These are phyloP conservation scores for Philantomba maxwellii DNA, from an alignment of 2,113 vertebrate species.

Conservation along the genomic window DNA sequence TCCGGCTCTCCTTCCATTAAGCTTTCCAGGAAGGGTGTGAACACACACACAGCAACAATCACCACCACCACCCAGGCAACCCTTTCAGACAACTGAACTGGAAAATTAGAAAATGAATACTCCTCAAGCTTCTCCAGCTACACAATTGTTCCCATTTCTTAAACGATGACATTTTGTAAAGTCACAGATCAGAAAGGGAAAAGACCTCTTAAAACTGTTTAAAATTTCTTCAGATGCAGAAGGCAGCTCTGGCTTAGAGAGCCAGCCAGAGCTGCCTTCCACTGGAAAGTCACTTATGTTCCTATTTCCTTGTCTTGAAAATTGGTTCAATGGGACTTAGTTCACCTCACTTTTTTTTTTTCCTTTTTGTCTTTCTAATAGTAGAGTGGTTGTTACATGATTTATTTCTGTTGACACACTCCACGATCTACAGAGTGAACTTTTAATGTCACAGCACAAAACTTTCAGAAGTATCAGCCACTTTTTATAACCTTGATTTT, in stretches of 20 bases:
- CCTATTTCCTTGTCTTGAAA: not conserved
- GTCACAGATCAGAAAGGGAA: not conserved
- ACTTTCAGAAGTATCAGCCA: not conserved
- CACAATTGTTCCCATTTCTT: constrained; percentile 21
- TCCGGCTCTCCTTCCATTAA: not conserved
- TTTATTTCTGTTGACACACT: not conserved
- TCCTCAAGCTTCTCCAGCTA: not conserved
- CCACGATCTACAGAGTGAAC: not conserved
- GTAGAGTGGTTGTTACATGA: not conserved
- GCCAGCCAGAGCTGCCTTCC: not conserved
- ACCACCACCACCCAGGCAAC: not conserved
- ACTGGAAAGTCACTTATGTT: not conserved
- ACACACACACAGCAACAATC: not conserved
- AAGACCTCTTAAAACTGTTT: not conserved
- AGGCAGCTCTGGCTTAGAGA: not conserved
- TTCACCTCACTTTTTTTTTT: not conserved
- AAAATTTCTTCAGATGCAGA: not conserved
- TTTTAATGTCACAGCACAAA: not conserved
- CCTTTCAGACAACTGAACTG: constrained; percentile 49
- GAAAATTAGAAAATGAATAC: constrained; percentile 60
- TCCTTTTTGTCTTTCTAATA: not conserved
- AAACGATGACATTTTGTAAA: constrained; percentile 54
- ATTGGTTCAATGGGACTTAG: not conserved
- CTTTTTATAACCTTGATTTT: not conserved
- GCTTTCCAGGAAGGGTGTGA: constrained; percentile 25